A percentile compares a stretch with the other conserved stretches of the same genome.
phyloP scores from a whole-genome alignment of 2,797 vertebrate species.

The Tolypeutes matacus region DNA sequence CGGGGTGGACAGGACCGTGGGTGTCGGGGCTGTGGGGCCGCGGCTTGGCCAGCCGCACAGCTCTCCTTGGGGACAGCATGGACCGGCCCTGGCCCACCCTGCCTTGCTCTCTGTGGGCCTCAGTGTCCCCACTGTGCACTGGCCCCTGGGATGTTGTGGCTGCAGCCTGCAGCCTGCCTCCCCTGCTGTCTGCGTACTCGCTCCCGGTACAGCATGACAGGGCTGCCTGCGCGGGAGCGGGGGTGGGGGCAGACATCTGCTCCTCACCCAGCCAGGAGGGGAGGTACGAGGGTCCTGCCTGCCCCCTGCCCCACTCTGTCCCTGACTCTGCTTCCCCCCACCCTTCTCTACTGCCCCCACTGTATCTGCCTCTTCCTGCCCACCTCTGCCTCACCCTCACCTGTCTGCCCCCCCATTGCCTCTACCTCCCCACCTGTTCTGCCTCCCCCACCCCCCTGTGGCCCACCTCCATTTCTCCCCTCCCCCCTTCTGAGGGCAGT shows the following conservation, averaged over 20 bases:
- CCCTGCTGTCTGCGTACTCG: accelerated
- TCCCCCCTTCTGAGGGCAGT: too few species aligned
- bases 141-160: neutral
- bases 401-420: too few species aligned
- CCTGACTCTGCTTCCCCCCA: neutral
- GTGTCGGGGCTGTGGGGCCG: neutral
- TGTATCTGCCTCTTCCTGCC: too few species aligned
- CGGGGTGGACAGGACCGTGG: too few species aligned
- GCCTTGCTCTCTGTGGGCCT: neutral
- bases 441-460: too few species aligned
- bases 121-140: accelerated
- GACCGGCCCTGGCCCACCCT: too few species aligned
- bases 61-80: too few species aligned
- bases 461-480: too few species aligned
- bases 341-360: neutral
- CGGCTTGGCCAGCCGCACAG: too few species aligned
- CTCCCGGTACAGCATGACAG: neutral
- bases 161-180: neutral
- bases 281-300: neutral
- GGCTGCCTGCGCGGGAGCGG: neutral
- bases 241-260: neutral
- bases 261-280: neutral
- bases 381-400: too few species aligned
- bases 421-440: too few species aligned
- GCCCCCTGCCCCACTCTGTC: neutral